Conservation (phyloP, 92 coral and sea anemone genomes). For the Porites divaricata region DNA sequence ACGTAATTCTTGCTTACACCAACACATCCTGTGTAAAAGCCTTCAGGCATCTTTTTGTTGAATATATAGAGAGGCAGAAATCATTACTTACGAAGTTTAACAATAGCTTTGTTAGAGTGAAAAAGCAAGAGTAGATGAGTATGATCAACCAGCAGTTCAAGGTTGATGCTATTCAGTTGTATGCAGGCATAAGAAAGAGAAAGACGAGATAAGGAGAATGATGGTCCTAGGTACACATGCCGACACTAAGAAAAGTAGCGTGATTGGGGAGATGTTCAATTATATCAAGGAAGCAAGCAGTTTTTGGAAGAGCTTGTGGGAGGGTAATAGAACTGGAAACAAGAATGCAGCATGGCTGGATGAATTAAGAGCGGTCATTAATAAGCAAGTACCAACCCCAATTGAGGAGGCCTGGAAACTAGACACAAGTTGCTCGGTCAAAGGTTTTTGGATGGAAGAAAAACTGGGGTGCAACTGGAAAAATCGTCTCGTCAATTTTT, state of each 20-base stretch:
- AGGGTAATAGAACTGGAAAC: no score
- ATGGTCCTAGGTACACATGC: background rate
- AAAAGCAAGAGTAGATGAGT: background rate
- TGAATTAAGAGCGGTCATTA: background rate
- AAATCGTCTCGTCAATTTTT: background rate
- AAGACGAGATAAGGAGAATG: slow-evolving; percentile 1
- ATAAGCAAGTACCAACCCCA: background rate
- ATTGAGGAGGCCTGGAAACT: background rate
- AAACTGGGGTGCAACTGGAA: background rate
- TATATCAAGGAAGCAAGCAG: slow-evolving; percentile 10
- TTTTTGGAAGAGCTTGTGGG: slow-evolving; percentile 8
- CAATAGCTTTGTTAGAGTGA: background rate
- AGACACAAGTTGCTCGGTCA: background rate
- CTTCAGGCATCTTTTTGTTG: background rate
- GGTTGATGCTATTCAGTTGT: background rate
- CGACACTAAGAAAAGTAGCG: background rate
- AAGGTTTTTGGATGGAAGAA: background rate
- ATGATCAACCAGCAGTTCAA: background rate
- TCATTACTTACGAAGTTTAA: background rate
- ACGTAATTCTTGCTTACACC: no score
- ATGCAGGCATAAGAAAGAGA: background rate
- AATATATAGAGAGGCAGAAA: background rate
- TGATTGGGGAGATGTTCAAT: background rate
- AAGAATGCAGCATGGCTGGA: background rate
- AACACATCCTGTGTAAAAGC: no score